A percentile compares a stretch with the other conserved stretches of the same genome.
These are phyloP conservation scores for Drosophila borealis DNA, from an alignment of 2,888 invertebrate species.

Conservation along the genomic window DNA sequence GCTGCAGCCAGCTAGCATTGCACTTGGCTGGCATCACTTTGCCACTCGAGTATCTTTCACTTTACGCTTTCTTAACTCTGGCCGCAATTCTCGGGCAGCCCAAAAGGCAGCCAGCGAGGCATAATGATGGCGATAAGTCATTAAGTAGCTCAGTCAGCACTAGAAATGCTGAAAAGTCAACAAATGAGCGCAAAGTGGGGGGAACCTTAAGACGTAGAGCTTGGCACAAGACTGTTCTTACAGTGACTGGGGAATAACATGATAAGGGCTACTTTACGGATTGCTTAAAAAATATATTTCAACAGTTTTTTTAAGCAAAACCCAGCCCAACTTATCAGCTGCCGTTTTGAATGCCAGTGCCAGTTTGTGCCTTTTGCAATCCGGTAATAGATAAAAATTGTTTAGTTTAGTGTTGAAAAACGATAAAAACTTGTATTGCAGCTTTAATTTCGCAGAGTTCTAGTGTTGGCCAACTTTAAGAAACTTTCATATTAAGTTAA, in stretches of 20 bases:
- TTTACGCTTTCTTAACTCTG: conserved; percentile 69
- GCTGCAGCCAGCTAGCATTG: conserved; percentile 18
- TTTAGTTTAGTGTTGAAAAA: neutral
- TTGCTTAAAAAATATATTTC: conserved; percentile 3
- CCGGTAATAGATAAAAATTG: neutral
- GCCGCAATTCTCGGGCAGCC: conserved; percentile 55
- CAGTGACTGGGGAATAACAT: conserved; percentile 14
- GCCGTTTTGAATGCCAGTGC: too few species aligned
- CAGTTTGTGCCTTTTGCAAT: too few species aligned
- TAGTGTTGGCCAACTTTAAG: neutral
- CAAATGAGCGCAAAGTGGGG: conserved; percentile 22
- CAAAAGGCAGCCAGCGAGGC: conserved; percentile 55
- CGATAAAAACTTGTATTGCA: neutral
- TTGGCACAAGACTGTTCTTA: conserved; percentile 28
- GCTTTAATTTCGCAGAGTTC: neutral
- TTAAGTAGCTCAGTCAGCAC: conserved; percentile 69
- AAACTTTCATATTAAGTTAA: neutral
- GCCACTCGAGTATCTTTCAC: conserved; percentile 64
- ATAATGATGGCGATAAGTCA: conserved; percentile 74
- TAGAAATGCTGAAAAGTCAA: conserved; percentile 48
- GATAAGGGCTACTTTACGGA: conserved; percentile 5
- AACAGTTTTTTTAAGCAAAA: neutral
- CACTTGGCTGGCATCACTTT: conserved; percentile 60
- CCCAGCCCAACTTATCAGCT: too few species aligned
- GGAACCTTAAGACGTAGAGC: neutral